phyloP scores from a whole-genome alignment of 2,113 vertebrate genomes.

The Todiramphus saurophagus region DNA sequence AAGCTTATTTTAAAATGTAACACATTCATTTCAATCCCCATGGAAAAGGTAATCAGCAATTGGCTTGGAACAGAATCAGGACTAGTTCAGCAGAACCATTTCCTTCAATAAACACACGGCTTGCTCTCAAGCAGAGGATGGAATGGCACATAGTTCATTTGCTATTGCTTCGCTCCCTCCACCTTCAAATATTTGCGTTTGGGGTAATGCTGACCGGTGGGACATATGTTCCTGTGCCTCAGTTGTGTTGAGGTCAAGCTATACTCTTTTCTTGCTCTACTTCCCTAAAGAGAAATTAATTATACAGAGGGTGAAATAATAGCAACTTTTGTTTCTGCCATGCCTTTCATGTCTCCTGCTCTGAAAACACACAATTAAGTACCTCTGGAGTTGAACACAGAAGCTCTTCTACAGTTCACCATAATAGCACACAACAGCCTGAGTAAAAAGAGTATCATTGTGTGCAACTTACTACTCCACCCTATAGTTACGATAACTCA shows the following conservation, averaged over 20 bases:
- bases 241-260: background rate
- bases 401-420: background rate
- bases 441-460: background rate
- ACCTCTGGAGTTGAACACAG: background rate
- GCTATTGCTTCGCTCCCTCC: slow-evolving; percentile 21
- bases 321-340: background rate
- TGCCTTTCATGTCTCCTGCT: background rate
- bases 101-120: slow-evolving; percentile 57
- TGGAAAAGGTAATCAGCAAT: slow-evolving; percentile 60
- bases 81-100: slow-evolving; percentile 63
- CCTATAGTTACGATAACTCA: background rate
- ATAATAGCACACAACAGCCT: background rate
- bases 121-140: slow-evolving; percentile 33
- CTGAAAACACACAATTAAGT: background rate
- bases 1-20: slow-evolving; percentile 60
- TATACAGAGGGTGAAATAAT: background rate
- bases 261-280: background rate
- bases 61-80: slow-evolving; percentile 47
- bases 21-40: slow-evolving; percentile 56
- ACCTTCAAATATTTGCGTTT: slow-evolving; percentile 46
- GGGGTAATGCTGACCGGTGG: slow-evolving; percentile 4
- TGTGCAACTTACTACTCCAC: background rate
- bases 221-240: background rate
- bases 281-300: slow-evolving; percentile 50
- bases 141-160: slow-evolving; percentile 35